Evolutionary conservation across 2,888 invertebrate species (phyloP).

Genomic region (Papilio elwesi): DNA sequence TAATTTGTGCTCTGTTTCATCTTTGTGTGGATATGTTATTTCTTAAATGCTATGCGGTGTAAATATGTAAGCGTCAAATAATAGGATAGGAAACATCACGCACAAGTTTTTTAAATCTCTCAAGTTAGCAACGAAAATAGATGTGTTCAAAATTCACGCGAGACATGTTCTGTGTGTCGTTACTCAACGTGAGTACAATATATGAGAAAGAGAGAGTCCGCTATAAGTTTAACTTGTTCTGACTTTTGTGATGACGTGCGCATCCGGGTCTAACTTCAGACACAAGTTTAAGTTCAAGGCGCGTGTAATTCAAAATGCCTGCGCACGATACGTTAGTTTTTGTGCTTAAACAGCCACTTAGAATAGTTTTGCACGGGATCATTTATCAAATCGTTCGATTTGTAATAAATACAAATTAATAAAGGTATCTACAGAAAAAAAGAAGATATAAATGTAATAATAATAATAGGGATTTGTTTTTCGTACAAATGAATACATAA

Average conservation of each 20-base stretch:
- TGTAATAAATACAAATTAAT: no score
- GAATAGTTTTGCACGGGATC: not conserved
- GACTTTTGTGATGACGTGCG: not conserved
- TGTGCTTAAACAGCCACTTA: not conserved
- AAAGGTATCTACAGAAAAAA: no score
- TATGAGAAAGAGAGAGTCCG: no score
- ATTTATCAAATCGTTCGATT: not conserved
- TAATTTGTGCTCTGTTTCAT: constrained; percentile 70
- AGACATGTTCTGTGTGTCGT: not conserved
- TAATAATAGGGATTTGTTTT: no score
- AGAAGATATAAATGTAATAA: no score
- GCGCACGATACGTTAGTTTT: not conserved
- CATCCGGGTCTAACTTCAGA: not conserved
- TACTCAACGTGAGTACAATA: no score
- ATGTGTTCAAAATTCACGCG: not conserved
- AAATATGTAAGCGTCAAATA: constrained; percentile 26
- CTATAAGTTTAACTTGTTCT: not conserved
- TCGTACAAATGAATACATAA: no score
- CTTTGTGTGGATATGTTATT: constrained; percentile 78
- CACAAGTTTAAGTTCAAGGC: not conserved
- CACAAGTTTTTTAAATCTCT: not conserved
- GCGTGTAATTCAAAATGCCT: not conserved
- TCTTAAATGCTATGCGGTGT: constrained; percentile 66
- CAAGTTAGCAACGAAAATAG: not conserved
- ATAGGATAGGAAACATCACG: constrained; percentile 6